These are phyloP conservation scores for Percopsis omiscomaycus DNA, from an alignment of 2,797 vertebrate species.

Conservation along the genomic window DNA sequence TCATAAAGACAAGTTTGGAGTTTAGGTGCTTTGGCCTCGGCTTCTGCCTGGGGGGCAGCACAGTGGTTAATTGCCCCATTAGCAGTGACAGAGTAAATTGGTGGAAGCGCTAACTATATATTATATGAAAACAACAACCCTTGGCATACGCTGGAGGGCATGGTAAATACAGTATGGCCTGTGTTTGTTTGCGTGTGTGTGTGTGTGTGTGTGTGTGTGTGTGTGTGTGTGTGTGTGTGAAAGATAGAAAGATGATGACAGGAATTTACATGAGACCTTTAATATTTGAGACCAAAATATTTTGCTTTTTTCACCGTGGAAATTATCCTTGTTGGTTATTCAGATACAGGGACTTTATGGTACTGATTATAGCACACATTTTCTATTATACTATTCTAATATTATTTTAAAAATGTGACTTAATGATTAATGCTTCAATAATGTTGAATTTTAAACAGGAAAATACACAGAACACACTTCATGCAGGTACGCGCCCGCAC, in stretches of 20 bases:
- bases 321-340: slow-evolving; percentile 19
- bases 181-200: slow-evolving; percentile 28
- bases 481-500: slow-evolving; percentile 5
- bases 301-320: slow-evolving; percentile 37
- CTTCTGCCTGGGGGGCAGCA: slow-evolving; percentile 64
- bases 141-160: slow-evolving; percentile 71
- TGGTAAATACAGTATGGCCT: slow-evolving; percentile 36
- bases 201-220: slow-evolving; percentile 19
- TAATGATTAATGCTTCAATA: no score
- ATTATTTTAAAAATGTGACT: no score
- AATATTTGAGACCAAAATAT: slow-evolving; percentile 39
- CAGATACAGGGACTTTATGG: background rate
- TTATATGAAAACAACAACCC: slow-evolving; percentile 76
- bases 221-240: slow-evolving; percentile 3
- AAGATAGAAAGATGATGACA: slow-evolving; percentile 8
- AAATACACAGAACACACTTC: background rate
- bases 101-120: slow-evolving; percentile 75
- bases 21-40: slow-evolving; percentile 59
- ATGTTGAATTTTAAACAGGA: no score
- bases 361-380: background rate
- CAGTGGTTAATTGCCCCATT: slow-evolving; percentile 76
- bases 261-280: slow-evolving; percentile 22
- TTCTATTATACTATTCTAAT: no score
- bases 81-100: slow-evolving; percentile 77
- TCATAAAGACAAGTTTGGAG: slow-evolving; percentile 76